Percentiles rank a stretch among this genome's conserved stretches.
These are phyloP conservation scores for Subanguina moxae DNA, from an alignment of 1,140 invertebrate species.

Conservation along the genomic window DNA sequence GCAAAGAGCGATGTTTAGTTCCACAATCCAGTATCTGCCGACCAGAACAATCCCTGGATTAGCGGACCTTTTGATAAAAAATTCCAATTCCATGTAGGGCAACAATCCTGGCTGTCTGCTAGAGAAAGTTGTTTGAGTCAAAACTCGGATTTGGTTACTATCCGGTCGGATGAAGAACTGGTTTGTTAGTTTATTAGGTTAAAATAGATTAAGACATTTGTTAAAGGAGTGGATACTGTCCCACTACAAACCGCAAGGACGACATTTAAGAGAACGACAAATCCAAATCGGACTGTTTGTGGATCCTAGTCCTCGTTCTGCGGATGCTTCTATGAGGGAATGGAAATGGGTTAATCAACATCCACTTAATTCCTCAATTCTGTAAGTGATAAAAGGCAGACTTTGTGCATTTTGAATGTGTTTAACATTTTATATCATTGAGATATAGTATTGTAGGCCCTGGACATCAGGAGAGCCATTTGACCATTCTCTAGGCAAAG, in stretches of 20 bases:
- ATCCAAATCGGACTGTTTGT: constrained; percentile 42
- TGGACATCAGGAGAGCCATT: constrained; percentile 43
- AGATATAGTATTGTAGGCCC: constrained; percentile 16
- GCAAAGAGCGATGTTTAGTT: neutral
- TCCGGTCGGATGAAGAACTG: constrained; percentile 31
- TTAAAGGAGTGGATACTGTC: constrained; percentile 41
- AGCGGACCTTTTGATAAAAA: constrained; percentile 41
- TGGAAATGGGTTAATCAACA: constrained; percentile 39
- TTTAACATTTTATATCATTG: no score
- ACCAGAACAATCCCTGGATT: constrained; percentile 34
- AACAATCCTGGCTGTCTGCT: constrained; percentile 48
- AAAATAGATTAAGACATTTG: neutral
- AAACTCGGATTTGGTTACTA: constrained; percentile 44
- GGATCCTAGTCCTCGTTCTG: neutral
- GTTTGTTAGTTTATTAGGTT: constrained; percentile 18
- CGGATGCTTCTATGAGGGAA: constrained; percentile 17
- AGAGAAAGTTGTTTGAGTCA: constrained; percentile 43
- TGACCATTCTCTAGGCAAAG: constrained; percentile 39
- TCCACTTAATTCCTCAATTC: constrained; percentile 20
- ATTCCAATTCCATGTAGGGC: constrained; percentile 47
- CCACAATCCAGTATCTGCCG: constrained; percentile 9
- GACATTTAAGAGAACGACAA: constrained; percentile 37
- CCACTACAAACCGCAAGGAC: constrained; percentile 40
- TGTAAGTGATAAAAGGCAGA: constrained; percentile 20
- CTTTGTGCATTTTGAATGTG: neutral